These are phyloP conservation scores for Acronicta aceris DNA, from an alignment of 2,888 invertebrate genomes.

Conservation along the genomic window DNA sequence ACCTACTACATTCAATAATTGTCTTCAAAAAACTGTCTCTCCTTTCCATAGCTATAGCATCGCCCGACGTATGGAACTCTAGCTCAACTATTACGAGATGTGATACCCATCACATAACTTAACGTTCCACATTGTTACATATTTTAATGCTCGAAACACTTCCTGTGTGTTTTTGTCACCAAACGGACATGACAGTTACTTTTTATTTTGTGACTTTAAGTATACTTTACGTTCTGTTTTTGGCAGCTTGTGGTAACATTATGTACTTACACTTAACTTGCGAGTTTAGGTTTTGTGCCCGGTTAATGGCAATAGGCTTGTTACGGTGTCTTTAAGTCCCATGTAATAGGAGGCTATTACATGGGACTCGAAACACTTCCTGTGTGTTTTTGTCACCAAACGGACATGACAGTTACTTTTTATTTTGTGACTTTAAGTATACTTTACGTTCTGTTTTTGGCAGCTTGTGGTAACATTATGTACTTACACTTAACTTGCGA, in stretches of 20 bases:
- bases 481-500: no score
- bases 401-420: slow-evolving; percentile 30
- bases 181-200: slow-evolving; percentile 21
- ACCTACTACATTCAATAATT: no score
- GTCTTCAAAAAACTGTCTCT: no score
- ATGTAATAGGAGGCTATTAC: no score
- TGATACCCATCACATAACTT: slow-evolving; percentile 34
- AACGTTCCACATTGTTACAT: slow-evolving; percentile 47
- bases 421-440: slow-evolving; percentile 7
- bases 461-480: no score
- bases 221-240: no score
- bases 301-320: no score
- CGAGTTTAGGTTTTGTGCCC: no score
- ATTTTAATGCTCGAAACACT: slow-evolving; percentile 40
- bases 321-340: no score
- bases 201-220: slow-evolving; percentile 22
- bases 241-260: no score
- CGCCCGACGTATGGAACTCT: slow-evolving; percentile 5
- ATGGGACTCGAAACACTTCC: slow-evolving; percentile 38
- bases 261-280: no score
- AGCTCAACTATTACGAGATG: slow-evolving; percentile 39
- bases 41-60: not conserved
- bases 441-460: no score
- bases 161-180: slow-evolving; percentile 35
- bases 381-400: slow-evolving; percentile 25